Conservation (phyloP, 2,888 invertebrate genomes). For the Empis stercorea region DNA sequence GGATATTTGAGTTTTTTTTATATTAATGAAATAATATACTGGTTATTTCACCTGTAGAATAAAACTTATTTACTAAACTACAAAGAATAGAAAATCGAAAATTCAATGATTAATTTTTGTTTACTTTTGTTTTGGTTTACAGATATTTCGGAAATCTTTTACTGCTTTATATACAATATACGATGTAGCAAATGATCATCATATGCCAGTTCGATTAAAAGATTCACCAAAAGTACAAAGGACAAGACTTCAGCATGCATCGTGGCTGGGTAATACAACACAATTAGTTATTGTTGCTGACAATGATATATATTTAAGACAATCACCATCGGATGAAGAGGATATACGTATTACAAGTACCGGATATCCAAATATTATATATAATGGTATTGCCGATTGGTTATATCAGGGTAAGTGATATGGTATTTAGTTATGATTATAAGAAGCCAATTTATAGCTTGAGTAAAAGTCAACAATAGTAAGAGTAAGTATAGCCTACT, state of each 20-base stretch:
- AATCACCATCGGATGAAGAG: slow-evolving; percentile 54
- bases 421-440: no score
- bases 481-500: no score
- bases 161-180: slow-evolving; percentile 83
- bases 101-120: no score
- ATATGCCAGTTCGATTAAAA: slow-evolving; percentile 72
- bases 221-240: slow-evolving; percentile 53
- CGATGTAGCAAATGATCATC: slow-evolving; percentile 83
- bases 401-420: slow-evolving; percentile 83
- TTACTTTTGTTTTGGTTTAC: slow-evolving; percentile 29
- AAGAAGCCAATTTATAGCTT: no score
- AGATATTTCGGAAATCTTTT: slow-evolving; percentile 77
- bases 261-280: slow-evolving; percentile 69
- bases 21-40: no score
- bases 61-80: no score
- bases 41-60: no score
- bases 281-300: slow-evolving; percentile 67
- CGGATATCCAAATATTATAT: slow-evolving; percentile 65
- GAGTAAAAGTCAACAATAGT: no score
- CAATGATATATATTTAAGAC: slow-evolving; percentile 79
- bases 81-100: no score
- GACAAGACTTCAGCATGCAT: slow-evolving; percentile 68
- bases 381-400: slow-evolving; percentile 94
- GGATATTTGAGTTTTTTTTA: no score
- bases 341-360: slow-evolving; percentile 61